Percentiles rank a stretch among this genome's conserved stretches.
Conservation (phyloP, 2,888 invertebrate species). For the Coelinius sp. region DNA sequence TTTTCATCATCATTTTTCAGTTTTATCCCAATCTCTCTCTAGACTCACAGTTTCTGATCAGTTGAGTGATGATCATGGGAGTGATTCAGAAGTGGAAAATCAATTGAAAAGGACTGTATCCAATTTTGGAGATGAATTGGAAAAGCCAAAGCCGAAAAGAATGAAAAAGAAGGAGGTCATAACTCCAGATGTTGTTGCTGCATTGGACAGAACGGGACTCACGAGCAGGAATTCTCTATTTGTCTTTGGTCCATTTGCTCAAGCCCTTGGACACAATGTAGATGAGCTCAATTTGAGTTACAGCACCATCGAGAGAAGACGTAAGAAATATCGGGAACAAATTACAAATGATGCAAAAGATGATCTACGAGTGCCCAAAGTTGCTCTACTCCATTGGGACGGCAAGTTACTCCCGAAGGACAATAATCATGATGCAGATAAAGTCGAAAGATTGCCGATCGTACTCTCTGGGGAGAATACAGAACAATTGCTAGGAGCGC, state of each 20-base stretch:
- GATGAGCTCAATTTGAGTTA: no score
- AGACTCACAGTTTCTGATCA: no score
- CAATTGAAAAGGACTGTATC: not conserved
- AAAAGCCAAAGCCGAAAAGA: not conserved
- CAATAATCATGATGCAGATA: not conserved
- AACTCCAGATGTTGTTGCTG: not conserved
- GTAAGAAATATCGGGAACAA: no score
- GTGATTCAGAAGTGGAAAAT: no score
- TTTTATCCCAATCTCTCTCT: no score
- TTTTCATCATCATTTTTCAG: no score
- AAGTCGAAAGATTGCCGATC: conserved; percentile 22
- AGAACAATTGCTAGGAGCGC: conserved; percentile 23
- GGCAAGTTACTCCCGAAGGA: conserved; percentile 25
- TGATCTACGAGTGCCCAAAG: not conserved
- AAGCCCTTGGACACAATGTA: no score
- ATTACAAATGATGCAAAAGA: no score
- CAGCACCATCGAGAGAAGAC: no score
- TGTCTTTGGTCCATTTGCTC: no score
- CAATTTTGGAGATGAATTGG: not conserved
- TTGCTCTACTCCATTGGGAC: conserved; percentile 25
- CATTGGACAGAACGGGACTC: not conserved
- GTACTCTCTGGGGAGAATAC: not conserved
- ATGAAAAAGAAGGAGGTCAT: not conserved
- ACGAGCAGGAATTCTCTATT: not conserved
- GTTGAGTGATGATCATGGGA: no score